Base-by-base conservation (phyloP, 1,140 invertebrate genomes). In the Cheumatopsyche charites region DNA sequence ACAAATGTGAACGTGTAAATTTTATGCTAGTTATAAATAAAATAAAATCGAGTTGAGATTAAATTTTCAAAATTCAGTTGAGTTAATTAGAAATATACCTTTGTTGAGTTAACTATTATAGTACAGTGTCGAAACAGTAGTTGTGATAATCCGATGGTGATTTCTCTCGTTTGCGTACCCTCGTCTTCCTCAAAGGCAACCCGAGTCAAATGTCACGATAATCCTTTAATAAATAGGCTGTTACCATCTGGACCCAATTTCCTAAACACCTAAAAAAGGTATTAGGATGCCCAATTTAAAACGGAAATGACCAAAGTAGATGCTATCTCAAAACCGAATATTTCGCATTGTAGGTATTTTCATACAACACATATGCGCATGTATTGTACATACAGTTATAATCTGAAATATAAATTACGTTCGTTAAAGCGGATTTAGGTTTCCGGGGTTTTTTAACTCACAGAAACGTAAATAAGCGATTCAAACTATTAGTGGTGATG, bases 181-280 rank as follows among this genome's bases (percentile, higher is more conserved):
- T 58, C 55, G 55, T 58, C 55, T 58, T 58, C 21, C 55, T 36
- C 29, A 36, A 9, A 11, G 12, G 55, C 55, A 58, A 58, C 55
- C 55, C 55, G 23, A 58, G 55, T 58, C 55, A 58, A 58, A 58
- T 58, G 55, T 58, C 55, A 58, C 55, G 55, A 58, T 58, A 58
- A 58, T 58, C 55, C 55, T 19, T 58, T 58, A 58, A 58, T 58
- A 58, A 58, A 58, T 58, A 58, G 55, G 55, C 55, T 58, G 55
- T 58, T 58, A 58, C 55, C 55, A 58, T 58, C 55, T 58, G 55
- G 55, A 58, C 55, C 55, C 55, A 58, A 58, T 58, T 58, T 58
- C 55, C 55, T 58, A 58, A 58, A 58, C 55, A 58, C 55, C 55
- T 58, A 58, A 58, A 58, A 58, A 58, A 58, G 55, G 55, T 58